Evolutionary conservation across 2,888 invertebrate genomes (phyloP).

Genomic region (Acleris emargana): DNA sequence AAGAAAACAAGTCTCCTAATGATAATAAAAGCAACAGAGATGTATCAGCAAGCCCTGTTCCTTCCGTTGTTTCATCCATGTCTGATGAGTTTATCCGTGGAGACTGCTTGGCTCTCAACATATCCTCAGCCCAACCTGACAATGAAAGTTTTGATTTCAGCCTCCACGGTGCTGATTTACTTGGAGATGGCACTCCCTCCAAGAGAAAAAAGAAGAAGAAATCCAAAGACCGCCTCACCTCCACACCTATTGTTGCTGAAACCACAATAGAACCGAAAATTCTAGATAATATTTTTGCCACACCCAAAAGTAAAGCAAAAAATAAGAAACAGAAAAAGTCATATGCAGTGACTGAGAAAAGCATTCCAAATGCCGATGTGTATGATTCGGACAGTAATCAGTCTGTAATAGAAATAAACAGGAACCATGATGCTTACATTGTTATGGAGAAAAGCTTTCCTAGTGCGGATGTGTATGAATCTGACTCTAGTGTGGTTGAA

Average conservation of each 20-base stretch:
- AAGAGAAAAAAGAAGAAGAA: constrained; percentile 75
- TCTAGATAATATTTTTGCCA: constrained; percentile 70
- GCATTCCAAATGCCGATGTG: constrained; percentile 75
- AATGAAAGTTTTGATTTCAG: constrained; percentile 77
- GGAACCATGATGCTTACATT: constrained; percentile 56
- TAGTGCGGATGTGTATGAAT: constrained; percentile 80
- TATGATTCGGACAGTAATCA: constrained; percentile 85
- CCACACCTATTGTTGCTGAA: constrained; percentile 54
- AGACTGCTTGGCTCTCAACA: constrained; percentile 78
- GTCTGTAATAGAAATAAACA: constrained; percentile 57
- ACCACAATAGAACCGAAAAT: constrained; percentile 42
- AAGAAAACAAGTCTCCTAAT: constrained; percentile 44
- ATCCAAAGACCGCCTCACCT: constrained; percentile 61
- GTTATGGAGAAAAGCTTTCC: constrained; percentile 71
- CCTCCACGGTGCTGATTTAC: constrained; percentile 74
- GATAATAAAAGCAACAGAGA: constrained; percentile 51
- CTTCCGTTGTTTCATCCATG: constrained; percentile 76
- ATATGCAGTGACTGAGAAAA: constrained; percentile 66
- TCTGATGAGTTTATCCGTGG: constrained; percentile 79
- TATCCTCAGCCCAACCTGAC: constrained; percentile 67
- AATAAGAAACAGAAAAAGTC: constrained; percentile 71
- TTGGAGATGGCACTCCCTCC: constrained; percentile 62
- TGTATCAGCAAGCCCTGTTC: constrained; percentile 72
- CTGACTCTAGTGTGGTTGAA: constrained; percentile 77
- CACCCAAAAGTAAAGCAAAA: constrained; percentile 77